phyloP scores from a whole-genome alignment of 53 echinoderm and acorn worm species.

The Paracentrotus lividus region DNA sequence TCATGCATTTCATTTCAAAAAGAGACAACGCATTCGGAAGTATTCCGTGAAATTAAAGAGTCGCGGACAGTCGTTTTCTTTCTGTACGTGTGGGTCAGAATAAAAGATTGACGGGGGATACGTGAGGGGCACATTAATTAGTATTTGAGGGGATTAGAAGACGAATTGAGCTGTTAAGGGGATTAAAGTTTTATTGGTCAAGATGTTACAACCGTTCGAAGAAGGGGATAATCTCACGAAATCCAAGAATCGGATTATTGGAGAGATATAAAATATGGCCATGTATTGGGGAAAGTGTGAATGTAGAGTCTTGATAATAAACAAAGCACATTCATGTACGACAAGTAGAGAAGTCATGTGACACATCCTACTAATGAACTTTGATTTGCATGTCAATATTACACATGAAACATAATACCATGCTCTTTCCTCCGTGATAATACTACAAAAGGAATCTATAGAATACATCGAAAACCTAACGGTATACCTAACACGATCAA shows the following conservation, averaged over 20 bases:
- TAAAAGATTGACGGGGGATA: not conserved
- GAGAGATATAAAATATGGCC: not conserved
- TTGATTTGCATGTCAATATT: too few relatives aligned
- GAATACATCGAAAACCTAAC: too few relatives aligned
- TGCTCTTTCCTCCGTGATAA: too few relatives aligned
- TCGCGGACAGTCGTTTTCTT: not conserved
- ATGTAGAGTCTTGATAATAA: not conserved
- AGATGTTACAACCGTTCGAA: not conserved
- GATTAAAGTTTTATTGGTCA: conserved; percentile 22
- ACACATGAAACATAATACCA: too few relatives aligned
- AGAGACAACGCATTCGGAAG: not conserved
- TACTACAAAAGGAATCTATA: too few relatives aligned
- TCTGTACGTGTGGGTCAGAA: not conserved
- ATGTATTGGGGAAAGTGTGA: not conserved
- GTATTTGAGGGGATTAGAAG: conserved; percentile 31
- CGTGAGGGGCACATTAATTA: conserved; percentile 17
- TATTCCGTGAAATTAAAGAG: conserved; percentile 17
- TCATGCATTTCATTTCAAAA: not conserved
- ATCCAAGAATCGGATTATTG: not conserved
- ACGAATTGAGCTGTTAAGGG: not conserved
- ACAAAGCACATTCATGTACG: too few relatives aligned
- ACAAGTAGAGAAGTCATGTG: too few relatives aligned
- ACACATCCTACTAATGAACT: too few relatives aligned
- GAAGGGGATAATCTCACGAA: not conserved
- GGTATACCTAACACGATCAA: too few relatives aligned